phyloP scores from a whole-genome alignment of 2,113 vertebrate species.

The Polypterus senegalus region DNA sequence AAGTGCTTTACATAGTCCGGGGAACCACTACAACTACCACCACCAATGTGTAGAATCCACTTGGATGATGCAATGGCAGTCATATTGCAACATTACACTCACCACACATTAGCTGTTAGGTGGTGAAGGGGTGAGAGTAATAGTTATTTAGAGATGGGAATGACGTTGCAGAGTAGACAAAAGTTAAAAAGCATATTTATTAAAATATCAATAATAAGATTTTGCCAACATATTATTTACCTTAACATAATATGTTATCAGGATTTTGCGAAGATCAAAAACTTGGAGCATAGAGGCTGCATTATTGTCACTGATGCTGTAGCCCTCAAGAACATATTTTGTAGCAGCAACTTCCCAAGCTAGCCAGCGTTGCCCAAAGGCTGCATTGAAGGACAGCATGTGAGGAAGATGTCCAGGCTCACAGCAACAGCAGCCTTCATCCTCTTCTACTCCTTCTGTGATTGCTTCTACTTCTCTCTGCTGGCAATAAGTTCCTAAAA shows the following conservation, averaged over 20 bases:
- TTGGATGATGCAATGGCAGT: too few species aligned
- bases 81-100: too few species aligned
- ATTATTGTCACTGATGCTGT: conserved; percentile 86
- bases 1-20: too few species aligned
- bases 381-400: conserved; percentile 77
- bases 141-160: not conserved
- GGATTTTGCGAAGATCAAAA: conserved; percentile 80
- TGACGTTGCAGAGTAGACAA: too few species aligned
- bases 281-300: conserved; percentile 83
- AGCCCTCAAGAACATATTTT: conserved; percentile 80
- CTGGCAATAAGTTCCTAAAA: conserved; percentile 75
- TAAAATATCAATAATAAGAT: too few species aligned
- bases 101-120: too few species aligned
- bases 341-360: conserved; percentile 84
- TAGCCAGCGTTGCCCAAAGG: conserved; percentile 85
- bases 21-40: too few species aligned
- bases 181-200: too few species aligned
- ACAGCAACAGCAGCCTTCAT: conserved; percentile 83
- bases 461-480: conserved; percentile 86
- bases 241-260: conserved; percentile 87
- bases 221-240: conserved; percentile 25
- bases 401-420: conserved; percentile 77
- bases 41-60: too few species aligned
- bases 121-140: not conserved
- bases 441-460: conserved; percentile 81